phyloP scores from a whole-genome alignment of 2,113 vertebrate species.

The Hipposideros armiger region DNA sequence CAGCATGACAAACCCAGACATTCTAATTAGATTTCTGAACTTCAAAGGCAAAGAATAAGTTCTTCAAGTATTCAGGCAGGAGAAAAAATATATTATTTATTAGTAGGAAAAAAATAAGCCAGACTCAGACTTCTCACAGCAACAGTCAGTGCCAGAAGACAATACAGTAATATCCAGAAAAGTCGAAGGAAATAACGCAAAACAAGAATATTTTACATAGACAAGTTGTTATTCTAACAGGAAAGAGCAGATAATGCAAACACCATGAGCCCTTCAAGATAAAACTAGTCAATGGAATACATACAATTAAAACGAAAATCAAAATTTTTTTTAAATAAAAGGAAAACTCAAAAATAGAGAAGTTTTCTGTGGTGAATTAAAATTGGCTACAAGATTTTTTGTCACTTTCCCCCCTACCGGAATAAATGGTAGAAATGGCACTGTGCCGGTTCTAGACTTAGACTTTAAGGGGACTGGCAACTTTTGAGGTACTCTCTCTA shows the following conservation, averaged over 20 bases:
- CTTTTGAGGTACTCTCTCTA: background rate
- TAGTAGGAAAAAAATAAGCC: background rate
- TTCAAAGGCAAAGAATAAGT: slow-evolving; percentile 18
- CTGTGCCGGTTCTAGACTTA: too few relatives aligned
- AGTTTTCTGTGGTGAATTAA: background rate
- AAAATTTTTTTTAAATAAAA: background rate
- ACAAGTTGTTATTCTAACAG: background rate
- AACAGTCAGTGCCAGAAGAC: background rate
- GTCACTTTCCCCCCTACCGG: background rate
- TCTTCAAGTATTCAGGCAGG: background rate
- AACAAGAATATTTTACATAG: background rate
- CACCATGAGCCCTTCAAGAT: background rate
- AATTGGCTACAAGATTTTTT: background rate
- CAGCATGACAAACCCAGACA: background rate
- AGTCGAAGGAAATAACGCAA: background rate
- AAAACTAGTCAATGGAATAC: background rate
- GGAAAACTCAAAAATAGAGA: background rate
- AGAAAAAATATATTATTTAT: background rate
- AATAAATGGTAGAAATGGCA: background rate
- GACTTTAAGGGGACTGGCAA: background rate
- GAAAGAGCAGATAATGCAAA: background rate
- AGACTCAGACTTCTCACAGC: background rate
- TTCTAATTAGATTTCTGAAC: background rate
- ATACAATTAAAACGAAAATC: background rate
- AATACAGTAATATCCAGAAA: background rate